phyloP scores from a whole-genome alignment of 2,797 vertebrate genomes.

The Gephyroberyx darwinii region DNA sequence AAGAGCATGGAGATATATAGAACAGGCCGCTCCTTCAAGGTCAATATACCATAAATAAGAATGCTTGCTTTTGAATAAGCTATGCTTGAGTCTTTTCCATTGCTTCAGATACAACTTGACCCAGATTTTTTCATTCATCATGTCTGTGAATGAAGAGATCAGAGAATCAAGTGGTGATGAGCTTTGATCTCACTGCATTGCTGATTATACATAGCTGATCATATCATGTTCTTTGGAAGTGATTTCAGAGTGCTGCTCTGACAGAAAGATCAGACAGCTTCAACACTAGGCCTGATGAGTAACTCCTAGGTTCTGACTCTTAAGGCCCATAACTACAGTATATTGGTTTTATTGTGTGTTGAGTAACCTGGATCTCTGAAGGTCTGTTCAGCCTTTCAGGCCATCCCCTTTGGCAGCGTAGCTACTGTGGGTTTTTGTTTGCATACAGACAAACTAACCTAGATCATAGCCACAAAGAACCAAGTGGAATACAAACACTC shows the following conservation, averaged over 20 bases:
- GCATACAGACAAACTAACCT: not conserved
- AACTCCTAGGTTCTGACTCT: conserved; percentile 7
- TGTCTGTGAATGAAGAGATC: not conserved
- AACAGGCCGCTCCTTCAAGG: not conserved
- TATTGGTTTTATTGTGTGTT: conserved; percentile 15
- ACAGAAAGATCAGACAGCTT: not conserved
- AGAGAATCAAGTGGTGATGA: not conserved
- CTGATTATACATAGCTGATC: not conserved
- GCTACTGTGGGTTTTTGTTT: not conserved
- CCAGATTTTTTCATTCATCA: conserved; percentile 4
- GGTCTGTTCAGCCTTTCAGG: not conserved
- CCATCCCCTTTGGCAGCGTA: no score
- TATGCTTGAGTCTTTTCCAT: not conserved
- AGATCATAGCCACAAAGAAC: not conserved
- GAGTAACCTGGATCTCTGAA: conserved; percentile 10
- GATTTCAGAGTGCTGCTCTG: not conserved
- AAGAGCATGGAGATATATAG: conserved; percentile 11
- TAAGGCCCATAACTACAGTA: conserved; percentile 3
- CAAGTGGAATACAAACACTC: no score
- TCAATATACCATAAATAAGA: not conserved
- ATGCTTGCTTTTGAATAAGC: not conserved
- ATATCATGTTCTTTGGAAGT: not conserved
- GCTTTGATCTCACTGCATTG: not conserved
- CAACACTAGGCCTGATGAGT: not conserved
- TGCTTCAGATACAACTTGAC: not conserved